Evolutionary conservation across 1,140 invertebrate species (phyloP).

Genomic region (Dendroctonus ponderosae): DNA sequence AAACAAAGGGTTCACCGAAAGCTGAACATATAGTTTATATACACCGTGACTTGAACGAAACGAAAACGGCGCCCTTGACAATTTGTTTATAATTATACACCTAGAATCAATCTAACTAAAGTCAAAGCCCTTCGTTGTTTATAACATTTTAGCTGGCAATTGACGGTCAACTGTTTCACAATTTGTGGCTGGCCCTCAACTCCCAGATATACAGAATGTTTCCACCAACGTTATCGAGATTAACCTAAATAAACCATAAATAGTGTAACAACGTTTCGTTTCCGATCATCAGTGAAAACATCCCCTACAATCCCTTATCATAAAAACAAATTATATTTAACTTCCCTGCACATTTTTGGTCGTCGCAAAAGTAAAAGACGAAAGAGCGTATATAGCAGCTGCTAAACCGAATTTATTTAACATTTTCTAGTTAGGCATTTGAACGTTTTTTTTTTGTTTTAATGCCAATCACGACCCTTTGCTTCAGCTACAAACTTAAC

Average conservation of each 20-base stretch:
- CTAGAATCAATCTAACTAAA: conserved; percentile 40
- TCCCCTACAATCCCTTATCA: conserved; percentile 15
- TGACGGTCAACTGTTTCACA: not conserved
- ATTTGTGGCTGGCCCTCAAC: too few relatives aligned
- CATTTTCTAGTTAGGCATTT: not conserved
- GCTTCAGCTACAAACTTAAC: conserved; percentile 9
- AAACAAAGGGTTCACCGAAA: conserved; percentile 16
- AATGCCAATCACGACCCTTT: conserved; percentile 1
- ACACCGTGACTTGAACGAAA: conserved; percentile 17
- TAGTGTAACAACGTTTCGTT: too few relatives aligned
- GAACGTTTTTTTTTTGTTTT: not conserved
- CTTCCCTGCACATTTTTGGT: conserved; percentile 31
- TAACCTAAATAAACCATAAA: too few relatives aligned
- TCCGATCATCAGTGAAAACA: too few relatives aligned
- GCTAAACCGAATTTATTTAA: not conserved
- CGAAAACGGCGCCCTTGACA: conserved; percentile 16
- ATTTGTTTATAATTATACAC: conserved; percentile 45
- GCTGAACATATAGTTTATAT: conserved; percentile 9
- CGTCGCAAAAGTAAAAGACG: conserved; percentile 19
- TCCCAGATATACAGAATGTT: too few relatives aligned
- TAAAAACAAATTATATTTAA: conserved; percentile 22
- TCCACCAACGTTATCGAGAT: too few relatives aligned
- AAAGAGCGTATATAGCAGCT: conserved; percentile 4
- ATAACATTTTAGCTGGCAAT: conserved; percentile 9
- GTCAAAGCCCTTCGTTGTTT: conserved; percentile 19